These are phyloP conservation scores for Heliocidaris tuberculata DNA, from an alignment of 35 echinoderm and acorn worm species.

Conservation along the genomic window DNA sequence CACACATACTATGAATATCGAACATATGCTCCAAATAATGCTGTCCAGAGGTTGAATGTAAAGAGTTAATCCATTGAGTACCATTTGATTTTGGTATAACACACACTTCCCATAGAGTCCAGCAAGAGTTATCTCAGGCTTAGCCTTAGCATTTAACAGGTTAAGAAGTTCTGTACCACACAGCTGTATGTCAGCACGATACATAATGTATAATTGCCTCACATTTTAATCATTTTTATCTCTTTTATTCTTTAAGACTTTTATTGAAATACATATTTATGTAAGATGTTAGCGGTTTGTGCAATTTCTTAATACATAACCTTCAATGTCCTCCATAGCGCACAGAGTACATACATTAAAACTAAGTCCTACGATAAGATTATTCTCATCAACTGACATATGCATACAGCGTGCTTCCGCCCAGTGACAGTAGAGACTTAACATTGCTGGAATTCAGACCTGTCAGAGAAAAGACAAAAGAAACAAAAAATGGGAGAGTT, in stretches of 20 bases:
- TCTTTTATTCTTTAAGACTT: background rate
- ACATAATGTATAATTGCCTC: background rate
- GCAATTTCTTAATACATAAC: background rate
- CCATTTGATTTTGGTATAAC: background rate
- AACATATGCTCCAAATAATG: too few species aligned
- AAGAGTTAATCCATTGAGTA: background rate
- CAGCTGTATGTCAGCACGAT: background rate
- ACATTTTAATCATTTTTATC: background rate
- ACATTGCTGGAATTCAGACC: background rate
- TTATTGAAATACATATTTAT: background rate
- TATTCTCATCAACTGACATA: constrained; percentile 35
- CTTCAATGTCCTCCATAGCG: background rate
- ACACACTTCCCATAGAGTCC: background rate
- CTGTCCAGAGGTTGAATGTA: too few species aligned
- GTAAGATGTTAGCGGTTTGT: background rate
- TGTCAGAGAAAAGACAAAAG: background rate
- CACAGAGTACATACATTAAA: background rate
- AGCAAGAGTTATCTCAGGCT: background rate
- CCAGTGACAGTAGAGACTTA: background rate
- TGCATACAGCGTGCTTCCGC: constrained; percentile 22
- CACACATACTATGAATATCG: too few species aligned
- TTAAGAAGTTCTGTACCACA: background rate
- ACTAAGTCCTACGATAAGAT: background rate
- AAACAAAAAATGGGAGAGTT: background rate
- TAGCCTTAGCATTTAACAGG: too few species aligned